These are phyloP conservation scores for Hybos culiciformis DNA, from an alignment of 2,888 invertebrate species.

Conservation along the genomic window DNA sequence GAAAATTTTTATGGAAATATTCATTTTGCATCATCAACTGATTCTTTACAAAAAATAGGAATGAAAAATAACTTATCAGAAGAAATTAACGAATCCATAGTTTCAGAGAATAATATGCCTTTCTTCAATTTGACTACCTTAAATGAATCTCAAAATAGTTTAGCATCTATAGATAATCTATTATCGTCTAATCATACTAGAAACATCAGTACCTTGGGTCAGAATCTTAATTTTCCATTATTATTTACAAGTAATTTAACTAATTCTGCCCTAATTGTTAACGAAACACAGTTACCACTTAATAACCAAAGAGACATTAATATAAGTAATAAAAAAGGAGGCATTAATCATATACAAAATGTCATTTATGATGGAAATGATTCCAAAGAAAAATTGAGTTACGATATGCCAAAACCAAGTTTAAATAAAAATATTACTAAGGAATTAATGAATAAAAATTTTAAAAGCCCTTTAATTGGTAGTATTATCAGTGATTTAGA, in stretches of 20 bases:
- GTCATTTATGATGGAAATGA: slow-evolving; percentile 39
- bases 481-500: not conserved
- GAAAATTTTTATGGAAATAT: slow-evolving; percentile 34
- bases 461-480: slow-evolving; percentile 6
- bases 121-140: slow-evolving; percentile 13
- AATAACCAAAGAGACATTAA: slow-evolving; percentile 61
- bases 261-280: slow-evolving; percentile 13
- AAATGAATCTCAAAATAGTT: slow-evolving; percentile 17
- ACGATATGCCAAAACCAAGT: slow-evolving; percentile 1
- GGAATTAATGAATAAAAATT: slow-evolving; percentile 11
- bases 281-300: slow-evolving; percentile 31
- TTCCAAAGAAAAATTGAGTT: slow-evolving; percentile 33
- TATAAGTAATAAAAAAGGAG: slow-evolving; percentile 43
- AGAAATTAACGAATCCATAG: no score
- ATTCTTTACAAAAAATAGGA: slow-evolving; percentile 27
- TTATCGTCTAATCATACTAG: slow-evolving; percentile 43
- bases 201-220: slow-evolving; percentile 48
- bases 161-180: slow-evolving; percentile 18
- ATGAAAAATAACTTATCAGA: slow-evolving; percentile 4
- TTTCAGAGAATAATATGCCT: not conserved
- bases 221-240: slow-evolving; percentile 63
- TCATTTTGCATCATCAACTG: slow-evolving; percentile 32
- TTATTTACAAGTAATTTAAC: slow-evolving; percentile 42
- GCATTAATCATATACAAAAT: slow-evolving; percentile 60
- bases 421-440: slow-evolving; percentile 10